Evolutionary conservation across 2,113 vertebrate species (phyloP).

Genomic region (Thinocorus orbignyianus): DNA sequence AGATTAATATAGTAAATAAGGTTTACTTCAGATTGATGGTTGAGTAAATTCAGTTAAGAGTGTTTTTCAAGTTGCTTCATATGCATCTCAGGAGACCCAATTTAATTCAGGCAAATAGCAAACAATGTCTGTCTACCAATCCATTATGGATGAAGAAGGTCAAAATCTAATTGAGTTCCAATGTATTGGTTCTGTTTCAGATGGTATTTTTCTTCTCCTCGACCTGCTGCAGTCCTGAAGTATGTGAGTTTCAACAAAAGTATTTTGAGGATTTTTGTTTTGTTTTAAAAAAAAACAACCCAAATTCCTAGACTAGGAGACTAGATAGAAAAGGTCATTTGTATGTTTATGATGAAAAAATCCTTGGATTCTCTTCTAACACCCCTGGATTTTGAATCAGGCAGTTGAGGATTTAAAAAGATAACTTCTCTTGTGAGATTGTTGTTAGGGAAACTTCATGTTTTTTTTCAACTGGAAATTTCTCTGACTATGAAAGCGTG

Average conservation of each 20-base stretch:
- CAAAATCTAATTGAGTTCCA: constrained; percentile 55
- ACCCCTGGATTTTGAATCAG: constrained; percentile 21
- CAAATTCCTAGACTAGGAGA: not conserved
- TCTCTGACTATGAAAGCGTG: not conserved
- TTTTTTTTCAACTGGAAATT: not conserved
- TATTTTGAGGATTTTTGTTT: not conserved
- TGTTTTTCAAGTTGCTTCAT: constrained; percentile 32
- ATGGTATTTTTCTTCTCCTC: constrained; percentile 6
- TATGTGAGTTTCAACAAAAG: not conserved
- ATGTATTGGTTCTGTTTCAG: not conserved
- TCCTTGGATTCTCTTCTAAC: constrained; percentile 13
- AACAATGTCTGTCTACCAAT: constrained; percentile 25
- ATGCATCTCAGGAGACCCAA: constrained; percentile 47
- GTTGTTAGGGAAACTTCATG: not conserved
- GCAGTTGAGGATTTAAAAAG: constrained; percentile 20
- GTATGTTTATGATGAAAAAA: constrained; percentile 47
- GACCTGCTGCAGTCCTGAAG: not conserved
- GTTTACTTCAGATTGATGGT: constrained; percentile 14
- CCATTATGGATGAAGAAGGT: constrained; percentile 59
- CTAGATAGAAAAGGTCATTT: constrained; percentile 20
- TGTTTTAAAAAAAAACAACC: not conserved
- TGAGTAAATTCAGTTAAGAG: constrained; percentile 35
- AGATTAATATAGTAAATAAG: constrained; percentile 18
- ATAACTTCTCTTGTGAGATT: not conserved
- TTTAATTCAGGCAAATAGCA: constrained; percentile 52